A percentile compares a stretch with the other conserved stretches of the same genome.
phyloP scores from a whole-genome alignment of 2,888 invertebrate genomes.

The Megamerina dolium region DNA sequence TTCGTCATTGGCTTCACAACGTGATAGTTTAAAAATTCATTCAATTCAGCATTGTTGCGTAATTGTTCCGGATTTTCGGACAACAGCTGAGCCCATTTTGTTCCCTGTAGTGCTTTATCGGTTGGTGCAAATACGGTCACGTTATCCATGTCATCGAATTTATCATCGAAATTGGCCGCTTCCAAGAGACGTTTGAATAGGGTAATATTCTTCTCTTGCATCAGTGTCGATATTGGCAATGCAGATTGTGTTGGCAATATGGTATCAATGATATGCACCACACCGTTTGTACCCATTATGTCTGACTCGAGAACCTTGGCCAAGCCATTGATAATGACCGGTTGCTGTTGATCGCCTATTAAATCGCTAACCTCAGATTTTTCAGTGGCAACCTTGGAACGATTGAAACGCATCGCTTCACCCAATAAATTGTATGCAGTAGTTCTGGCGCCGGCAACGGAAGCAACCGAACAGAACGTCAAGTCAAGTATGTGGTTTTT shows the following conservation, averaged over 20 bases:
- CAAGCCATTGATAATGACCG: conserved; percentile 53
- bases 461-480: conserved; percentile 61
- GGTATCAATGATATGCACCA: conserved; percentile 62
- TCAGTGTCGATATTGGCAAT: conserved; percentile 47
- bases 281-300: conserved; percentile 66
- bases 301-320: conserved; percentile 57
- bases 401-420: conserved; percentile 44
- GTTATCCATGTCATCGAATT: conserved; percentile 55
- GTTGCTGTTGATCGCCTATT: conserved; percentile 48
- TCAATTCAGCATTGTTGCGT: conserved; percentile 49
- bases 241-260: conserved; percentile 59
- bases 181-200: conserved; percentile 55
- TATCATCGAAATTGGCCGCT: conserved; percentile 52
- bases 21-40: conserved; percentile 60
- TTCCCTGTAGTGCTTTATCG: conserved; percentile 57
- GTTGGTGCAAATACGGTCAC: conserved; percentile 61
- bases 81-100: conserved; percentile 42
- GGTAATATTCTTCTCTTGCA: conserved; percentile 58
- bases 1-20: conserved; percentile 54
- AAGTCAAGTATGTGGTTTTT: conserved; percentile 62
- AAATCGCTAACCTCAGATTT: conserved; percentile 51
- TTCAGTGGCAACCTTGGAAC: conserved; percentile 16
- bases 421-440: conserved; percentile 46
- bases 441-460: conserved; percentile 50
- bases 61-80: conserved; percentile 44